phyloP scores from a whole-genome alignment of 1,140 invertebrate species.

The Eumeta japonica region DNA sequence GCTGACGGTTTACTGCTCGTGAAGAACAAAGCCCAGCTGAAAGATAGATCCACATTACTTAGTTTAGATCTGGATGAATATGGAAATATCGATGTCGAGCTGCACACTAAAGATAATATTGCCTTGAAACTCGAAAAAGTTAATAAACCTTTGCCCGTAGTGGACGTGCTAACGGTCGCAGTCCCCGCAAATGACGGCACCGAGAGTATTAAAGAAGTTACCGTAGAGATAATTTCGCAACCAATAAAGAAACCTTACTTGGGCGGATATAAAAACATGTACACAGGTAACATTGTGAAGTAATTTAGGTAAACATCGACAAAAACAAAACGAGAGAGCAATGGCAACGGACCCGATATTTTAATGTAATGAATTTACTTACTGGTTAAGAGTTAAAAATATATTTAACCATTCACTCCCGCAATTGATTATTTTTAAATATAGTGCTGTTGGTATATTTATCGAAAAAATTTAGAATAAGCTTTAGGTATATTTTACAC shows the following conservation, averaged over 20 bases:
- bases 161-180: conserved; percentile 58
- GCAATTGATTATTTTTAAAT: too few relatives aligned
- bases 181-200: conserved; percentile 46
- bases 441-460: too few relatives aligned
- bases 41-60: conserved; percentile 37
- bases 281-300: conserved; percentile 42
- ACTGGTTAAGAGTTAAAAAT: too few relatives aligned
- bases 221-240: conserved; percentile 60
- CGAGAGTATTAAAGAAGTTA: conserved; percentile 49
- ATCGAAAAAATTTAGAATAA: too few relatives aligned
- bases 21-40: conserved; percentile 33
- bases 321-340: too few relatives aligned
- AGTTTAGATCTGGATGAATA: conserved; percentile 53
- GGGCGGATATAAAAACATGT: conserved; percentile 62
- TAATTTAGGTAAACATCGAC: too few relatives aligned
- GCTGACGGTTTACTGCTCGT: conserved; percentile 37
- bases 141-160: conserved; percentile 46
- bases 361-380: too few relatives aligned
- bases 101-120: conserved; percentile 42
- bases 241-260: conserved; percentile 62
- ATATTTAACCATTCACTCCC: too few relatives aligned
- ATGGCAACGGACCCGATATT: too few relatives aligned
- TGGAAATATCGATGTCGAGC: conserved; percentile 48
- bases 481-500: too few relatives aligned
- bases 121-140: conserved; percentile 45